A percentile compares a stretch with the other conserved stretches of the same genome.
These are phyloP conservation scores for Sebastes schlegelii DNA, from an alignment of 2,113 vertebrate species.

Conservation along the genomic window DNA sequence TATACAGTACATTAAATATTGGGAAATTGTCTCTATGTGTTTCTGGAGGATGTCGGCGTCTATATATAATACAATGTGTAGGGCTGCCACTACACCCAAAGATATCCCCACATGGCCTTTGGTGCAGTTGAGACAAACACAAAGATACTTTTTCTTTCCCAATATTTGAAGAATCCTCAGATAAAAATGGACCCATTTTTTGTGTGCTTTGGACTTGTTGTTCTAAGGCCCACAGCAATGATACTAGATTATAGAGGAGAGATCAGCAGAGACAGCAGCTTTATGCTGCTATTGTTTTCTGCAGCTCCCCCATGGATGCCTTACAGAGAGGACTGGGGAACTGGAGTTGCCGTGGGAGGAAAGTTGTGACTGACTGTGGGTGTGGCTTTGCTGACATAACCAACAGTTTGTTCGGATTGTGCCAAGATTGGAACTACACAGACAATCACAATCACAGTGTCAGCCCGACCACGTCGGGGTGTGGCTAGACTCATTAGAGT, in stretches of 20 bases:
- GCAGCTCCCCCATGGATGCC: constrained; percentile 7
- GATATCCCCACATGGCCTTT: neutral
- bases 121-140: constrained; percentile 24
- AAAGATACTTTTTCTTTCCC: neutral
- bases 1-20: constrained; percentile 1
- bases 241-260: constrained; percentile 16
- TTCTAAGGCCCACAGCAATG: constrained; percentile 15
- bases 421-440: neutral
- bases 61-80: neutral
- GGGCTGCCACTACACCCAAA: no score
- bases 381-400: constrained; percentile 44
- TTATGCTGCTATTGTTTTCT: neutral
- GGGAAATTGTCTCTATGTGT: neutral
- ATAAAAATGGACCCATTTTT: neutral
- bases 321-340: neutral
- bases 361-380: constrained; percentile 29
- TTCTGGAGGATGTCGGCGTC: neutral
- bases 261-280: constrained; percentile 27
- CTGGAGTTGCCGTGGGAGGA: constrained; percentile 12
- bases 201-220: constrained; percentile 2
- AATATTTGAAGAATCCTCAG: constrained; percentile 17
- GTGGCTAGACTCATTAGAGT: neutral
- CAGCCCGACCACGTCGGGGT: neutral
- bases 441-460: constrained; percentile 7
- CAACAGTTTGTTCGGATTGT: constrained; percentile 8